Evolutionary conservation across 2,113 vertebrate species (phyloP).

Genomic region (Varanus salvator): DNA sequence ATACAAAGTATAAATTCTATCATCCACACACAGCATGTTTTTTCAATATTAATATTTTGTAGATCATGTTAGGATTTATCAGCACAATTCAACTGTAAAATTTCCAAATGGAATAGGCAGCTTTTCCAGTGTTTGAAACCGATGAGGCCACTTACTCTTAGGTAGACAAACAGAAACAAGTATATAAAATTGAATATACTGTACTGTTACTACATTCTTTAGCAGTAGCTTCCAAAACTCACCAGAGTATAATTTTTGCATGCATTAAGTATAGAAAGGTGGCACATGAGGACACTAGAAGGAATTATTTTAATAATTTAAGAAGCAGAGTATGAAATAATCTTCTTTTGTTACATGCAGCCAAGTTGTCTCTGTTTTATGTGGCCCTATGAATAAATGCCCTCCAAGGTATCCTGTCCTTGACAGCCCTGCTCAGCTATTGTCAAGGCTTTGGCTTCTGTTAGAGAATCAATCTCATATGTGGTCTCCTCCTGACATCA

Average conservation of each 20-base stretch:
- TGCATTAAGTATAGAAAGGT: neutral
- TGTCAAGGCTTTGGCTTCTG: no score
- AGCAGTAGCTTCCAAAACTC: neutral
- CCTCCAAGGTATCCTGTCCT: no score
- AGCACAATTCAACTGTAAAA: neutral
- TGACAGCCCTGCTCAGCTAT: no score
- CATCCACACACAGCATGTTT: neutral
- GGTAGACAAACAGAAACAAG: constrained; percentile 17
- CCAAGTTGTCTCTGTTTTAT: no score
- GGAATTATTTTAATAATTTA: neutral
- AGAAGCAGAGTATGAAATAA: constrained; percentile 9
- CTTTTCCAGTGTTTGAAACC: neutral
- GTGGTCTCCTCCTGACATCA: no score
- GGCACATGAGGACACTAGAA: constrained; percentile 7
- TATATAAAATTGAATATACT: constrained; percentile 24
- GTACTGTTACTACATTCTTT: constrained; percentile 18
- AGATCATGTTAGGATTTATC: constrained; percentile 27
- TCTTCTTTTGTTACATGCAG: neutral
- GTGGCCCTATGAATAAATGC: no score
- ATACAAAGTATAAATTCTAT: neutral
- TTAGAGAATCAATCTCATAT: no score
- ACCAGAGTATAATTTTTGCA: constrained; percentile 10
- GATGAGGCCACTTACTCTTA: neutral
- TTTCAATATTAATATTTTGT: constrained; percentile 26
- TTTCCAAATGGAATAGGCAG: constrained; percentile 18